These are phyloP conservation scores for Pollicipes pollicipes DNA, from an alignment of 1,140 invertebrate genomes.

Conservation along the genomic window DNA sequence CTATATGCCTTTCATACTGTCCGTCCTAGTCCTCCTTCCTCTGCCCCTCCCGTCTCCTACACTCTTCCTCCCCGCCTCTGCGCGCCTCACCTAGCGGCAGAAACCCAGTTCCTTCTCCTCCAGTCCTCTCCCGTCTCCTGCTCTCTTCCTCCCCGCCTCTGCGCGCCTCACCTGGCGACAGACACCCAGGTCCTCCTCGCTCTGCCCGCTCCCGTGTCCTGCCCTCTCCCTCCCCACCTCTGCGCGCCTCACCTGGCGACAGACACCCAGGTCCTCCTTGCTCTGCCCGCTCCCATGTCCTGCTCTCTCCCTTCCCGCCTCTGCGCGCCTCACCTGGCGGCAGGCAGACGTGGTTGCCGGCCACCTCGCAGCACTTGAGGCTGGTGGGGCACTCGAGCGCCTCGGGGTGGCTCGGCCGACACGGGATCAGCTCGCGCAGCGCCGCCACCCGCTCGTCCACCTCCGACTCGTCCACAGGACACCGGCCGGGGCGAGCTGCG, in stretches of 20 bases:
- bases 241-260: no score
- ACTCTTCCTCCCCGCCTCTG: background rate
- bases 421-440: background rate
- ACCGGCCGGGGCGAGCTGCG: background rate
- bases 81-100: constrained; percentile 6
- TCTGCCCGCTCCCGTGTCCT: no score
- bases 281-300: no score
- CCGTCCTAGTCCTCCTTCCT: background rate
- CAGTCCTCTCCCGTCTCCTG: no score
- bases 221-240: no score
- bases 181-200: no score
- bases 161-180: no score
- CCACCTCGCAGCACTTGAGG: constrained; percentile 29
- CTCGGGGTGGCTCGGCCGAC: background rate
- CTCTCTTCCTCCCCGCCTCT: no score
- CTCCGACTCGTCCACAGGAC: background rate
- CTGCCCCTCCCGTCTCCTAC: background rate
- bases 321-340: constrained; percentile 4
- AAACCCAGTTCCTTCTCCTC: no score
- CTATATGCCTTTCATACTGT: background rate
- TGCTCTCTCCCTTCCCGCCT: background rate
- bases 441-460: background rate
- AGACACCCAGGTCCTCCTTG: no score
- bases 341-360: constrained; percentile 30
- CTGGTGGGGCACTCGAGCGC: constrained; percentile 14